Base-by-base conservation (phyloP, 2,888 invertebrate genomes). In the Mimumesa dahlbomi region DNA sequence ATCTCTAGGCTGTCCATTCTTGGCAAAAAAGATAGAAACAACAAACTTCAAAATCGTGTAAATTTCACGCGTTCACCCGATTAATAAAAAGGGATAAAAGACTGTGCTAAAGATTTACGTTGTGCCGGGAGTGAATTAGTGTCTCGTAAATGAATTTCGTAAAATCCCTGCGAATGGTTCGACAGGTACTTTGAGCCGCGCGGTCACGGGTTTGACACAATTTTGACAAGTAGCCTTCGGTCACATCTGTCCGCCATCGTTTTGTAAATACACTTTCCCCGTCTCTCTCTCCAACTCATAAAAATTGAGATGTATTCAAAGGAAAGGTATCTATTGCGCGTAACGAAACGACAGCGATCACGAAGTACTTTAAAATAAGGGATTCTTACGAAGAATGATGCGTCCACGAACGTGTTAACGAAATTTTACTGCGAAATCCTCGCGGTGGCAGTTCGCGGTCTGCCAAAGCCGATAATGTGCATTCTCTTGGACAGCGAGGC, bases 141-240 rank as follows among this genome's bases (percentile, higher is more conserved):
- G n/a, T n/a, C n/a, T n/a, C n/a, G n/a, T n/a, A n/a, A n/a, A n/a
- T n/a, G n/a, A n/a, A n/a, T n/a, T n/a, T n/a, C n/a, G n/a, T n/a
- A n/a, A n/a, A n/a, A n/a, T n/a, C n/a, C n/a, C n/a, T n/a, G n/a
- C n/a, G n/a, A n/a, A n/a, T n/a, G 68, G 72, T 70, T 76, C 29
- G 75, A 79, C 81, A 83, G 80, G 76, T 83, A 77, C 59, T n/a
- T n/a, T 67, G 46, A 61, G 61, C 13, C 48, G 18, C 45, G 31
- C 38, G 45, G 21, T 69, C 65, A 80, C 76, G 65, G 68, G 77
- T 62, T 79, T 81, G 84, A 84, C 83, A 84, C 80, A 81, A 84
- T 85, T 85, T 85, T 85, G 85, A 85, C 85, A 85, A 82, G 78
- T 63, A 70, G 75, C 75, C 72, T 67, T 65, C 70, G 63, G 59